A percentile compares a stretch with the other conserved stretches of the same genome.
These are phyloP conservation scores for Isotomurus palustris DNA, from an alignment of 2,888 invertebrate species.

Conservation along the genomic window DNA sequence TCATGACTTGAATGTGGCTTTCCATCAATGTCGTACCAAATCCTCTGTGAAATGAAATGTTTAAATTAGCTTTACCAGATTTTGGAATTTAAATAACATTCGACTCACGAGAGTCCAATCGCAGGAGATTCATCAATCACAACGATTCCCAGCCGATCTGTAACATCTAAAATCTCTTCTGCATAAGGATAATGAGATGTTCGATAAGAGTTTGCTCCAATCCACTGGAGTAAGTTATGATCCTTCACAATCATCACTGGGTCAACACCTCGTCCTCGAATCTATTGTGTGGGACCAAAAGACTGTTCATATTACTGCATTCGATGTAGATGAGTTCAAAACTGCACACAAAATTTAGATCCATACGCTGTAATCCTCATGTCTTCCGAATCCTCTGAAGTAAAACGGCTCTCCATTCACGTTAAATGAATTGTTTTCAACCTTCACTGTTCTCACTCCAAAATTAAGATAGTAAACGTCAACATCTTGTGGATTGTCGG, in stretches of 20 bases:
- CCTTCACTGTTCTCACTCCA: slow-evolving; percentile 30
- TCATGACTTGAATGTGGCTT: slow-evolving; percentile 79
- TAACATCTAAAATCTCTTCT: slow-evolving; percentile 91
- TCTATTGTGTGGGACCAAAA: slow-evolving; percentile 52
- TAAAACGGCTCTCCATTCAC: slow-evolving; percentile 36
- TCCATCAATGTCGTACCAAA: slow-evolving; percentile 60
- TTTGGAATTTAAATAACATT: not conserved
- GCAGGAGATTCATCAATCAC: slow-evolving; percentile 94
- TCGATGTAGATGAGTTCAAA: not conserved
- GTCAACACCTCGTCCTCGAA: slow-evolving; percentile 91
- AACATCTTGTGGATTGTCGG: not conserved
- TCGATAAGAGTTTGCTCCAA: slow-evolving; percentile 89
- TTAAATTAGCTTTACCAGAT: not conserved
- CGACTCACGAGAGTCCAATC: slow-evolving; percentile 73
- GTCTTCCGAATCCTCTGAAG: slow-evolving; percentile 39
- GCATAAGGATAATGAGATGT: slow-evolving; percentile 98
- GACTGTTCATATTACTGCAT: not conserved
- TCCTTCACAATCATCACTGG: slow-evolving; percentile 81
- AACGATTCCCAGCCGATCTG: slow-evolving; percentile 87
- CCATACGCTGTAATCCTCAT: slow-evolving; percentile 36
- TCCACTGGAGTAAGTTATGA: slow-evolving; percentile 89
- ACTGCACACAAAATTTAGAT: not conserved
- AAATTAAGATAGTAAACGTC: slow-evolving; percentile 37
- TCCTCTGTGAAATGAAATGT: slow-evolving; percentile 22
- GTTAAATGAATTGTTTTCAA: slow-evolving; percentile 22